Percentiles rank a stretch among this genome's conserved stretches.
Evolutionary conservation across 2,797 vertebrate species (phyloP).

Genomic region (Rhinatrema bivittatum): DNA sequence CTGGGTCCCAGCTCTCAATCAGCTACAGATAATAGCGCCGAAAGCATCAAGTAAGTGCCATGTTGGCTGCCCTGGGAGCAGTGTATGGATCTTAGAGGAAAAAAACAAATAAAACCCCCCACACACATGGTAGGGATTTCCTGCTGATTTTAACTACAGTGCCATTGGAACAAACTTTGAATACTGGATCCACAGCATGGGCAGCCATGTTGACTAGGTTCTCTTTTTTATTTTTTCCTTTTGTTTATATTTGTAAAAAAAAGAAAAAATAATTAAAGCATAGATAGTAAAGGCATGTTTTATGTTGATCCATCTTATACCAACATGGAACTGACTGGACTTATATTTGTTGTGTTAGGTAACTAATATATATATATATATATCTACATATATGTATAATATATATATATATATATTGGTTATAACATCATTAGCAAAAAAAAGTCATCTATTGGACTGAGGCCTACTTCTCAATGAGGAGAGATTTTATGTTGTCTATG

Average conservation of each 20-base stretch:
- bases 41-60: slow-evolving; percentile 98
- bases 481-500: slow-evolving; percentile 83
- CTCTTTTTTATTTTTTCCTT: slow-evolving; percentile 28
- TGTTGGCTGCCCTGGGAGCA: slow-evolving; percentile 54
- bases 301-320: slow-evolving; percentile 60
- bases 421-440: slow-evolving; percentile 52
- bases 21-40: slow-evolving; percentile 79
- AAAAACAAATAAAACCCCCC: slow-evolving; percentile 33
- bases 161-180: slow-evolving; percentile 54
- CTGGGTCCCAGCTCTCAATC: slow-evolving; percentile 77
- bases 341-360: slow-evolving; percentile 72
- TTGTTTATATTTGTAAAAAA: slow-evolving; percentile 55
- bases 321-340: slow-evolving; percentile 78
- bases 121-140: slow-evolving; percentile 47
- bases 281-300: slow-evolving; percentile 54
- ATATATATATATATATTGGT: slow-evolving; percentile 43
- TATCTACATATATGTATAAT: slow-evolving; percentile 33
- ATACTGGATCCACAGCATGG: slow-evolving; percentile 46
- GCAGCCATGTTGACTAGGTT: slow-evolving; percentile 41
- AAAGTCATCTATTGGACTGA: slow-evolving; percentile 56
- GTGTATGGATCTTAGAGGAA: slow-evolving; percentile 57
- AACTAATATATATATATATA: slow-evolving; percentile 44
- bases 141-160: slow-evolving; percentile 43
- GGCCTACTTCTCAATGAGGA: slow-evolving; percentile 71
- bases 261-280: slow-evolving; percentile 50